phyloP scores from a whole-genome alignment of 2,113 vertebrate species.

The human (Homo sapiens) region GRCh38 chr2:237757501-237758000 shows the following conservation, averaged over 20 bases:
- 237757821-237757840: fast-evolving
- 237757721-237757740: fast-evolving
- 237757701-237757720: fast-evolving
- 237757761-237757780: fast-evolving
- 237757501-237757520: slow-evolving; percentile 95
- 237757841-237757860: fast-evolving
- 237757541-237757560: slow-evolving; percentile 89
- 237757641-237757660: background rate
- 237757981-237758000: background rate
- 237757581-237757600: background rate
- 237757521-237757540: slow-evolving; percentile 98
- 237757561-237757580: background rate
- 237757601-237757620: fast-evolving
- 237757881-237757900: background rate
- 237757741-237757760: fast-evolving
- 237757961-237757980: background rate
- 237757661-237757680: fast-evolving
- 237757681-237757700: background rate
- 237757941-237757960: too few species aligned
- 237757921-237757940: too few species aligned
- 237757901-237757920: fast-evolving
- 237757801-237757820: fast-evolving
- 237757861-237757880: fast-evolving
- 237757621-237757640: background rate
- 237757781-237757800: background rate